These are phyloP conservation scores for Crossocerus cetratus DNA, from an alignment of 2,888 invertebrate genomes.

Conservation along the genomic window DNA sequence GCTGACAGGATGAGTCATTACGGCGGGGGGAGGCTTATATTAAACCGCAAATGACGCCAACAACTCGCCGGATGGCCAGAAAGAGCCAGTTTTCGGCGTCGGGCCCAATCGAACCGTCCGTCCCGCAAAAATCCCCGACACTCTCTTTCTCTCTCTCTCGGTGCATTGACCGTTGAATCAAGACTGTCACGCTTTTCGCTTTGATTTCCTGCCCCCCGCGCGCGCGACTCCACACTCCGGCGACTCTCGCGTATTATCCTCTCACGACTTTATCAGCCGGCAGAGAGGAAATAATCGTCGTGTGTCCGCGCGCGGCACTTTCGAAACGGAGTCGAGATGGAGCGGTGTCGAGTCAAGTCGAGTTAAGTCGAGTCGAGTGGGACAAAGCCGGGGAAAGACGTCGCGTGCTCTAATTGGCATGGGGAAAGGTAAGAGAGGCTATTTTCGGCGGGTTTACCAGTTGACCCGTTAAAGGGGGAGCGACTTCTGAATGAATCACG, in stretches of 20 bases:
- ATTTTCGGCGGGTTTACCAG: conserved; percentile 10
- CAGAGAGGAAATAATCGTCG: too few relatives aligned
- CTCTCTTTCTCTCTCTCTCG: neutral
- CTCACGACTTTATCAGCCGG: too few relatives aligned
- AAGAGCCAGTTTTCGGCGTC: conserved; percentile 27
- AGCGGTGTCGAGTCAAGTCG: too few relatives aligned
- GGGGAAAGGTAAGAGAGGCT: neutral
- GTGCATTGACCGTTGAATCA: conserved; percentile 3
- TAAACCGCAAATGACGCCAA: conserved; percentile 47
- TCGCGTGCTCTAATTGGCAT: neutral
- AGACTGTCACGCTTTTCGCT: conserved; percentile 1
- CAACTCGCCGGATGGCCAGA: conserved; percentile 26
- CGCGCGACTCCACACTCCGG: too few relatives aligned
- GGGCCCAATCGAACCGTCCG: conserved; percentile 22
- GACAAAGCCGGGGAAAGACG: neutral
- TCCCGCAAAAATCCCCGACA: conserved; percentile 27
- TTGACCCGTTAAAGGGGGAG: conserved; percentile 45
- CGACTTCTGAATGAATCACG: conserved; percentile 54
- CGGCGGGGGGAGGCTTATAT: conserved; percentile 29
- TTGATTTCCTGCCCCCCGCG: neutral
- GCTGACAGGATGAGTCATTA: conserved; percentile 46
- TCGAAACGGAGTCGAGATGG: too few relatives aligned
- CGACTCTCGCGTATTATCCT: too few relatives aligned
- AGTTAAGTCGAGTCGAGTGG: too few relatives aligned
- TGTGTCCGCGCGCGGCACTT: too few relatives aligned